These are phyloP conservation scores for Acrocera orbiculus DNA, from an alignment of 2,888 invertebrate genomes.

Conservation along the genomic window DNA sequence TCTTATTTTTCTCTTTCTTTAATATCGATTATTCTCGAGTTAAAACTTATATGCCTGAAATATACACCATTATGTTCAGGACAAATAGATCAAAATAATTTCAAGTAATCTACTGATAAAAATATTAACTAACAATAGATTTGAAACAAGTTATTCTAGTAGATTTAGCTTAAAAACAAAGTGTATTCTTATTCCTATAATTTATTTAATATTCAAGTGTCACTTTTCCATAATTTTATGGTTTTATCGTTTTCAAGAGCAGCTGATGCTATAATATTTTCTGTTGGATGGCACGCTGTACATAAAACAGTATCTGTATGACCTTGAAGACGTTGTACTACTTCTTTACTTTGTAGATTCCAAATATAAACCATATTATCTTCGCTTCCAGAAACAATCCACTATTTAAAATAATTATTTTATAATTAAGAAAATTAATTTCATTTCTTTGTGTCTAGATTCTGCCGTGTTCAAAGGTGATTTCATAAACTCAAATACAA, in stretches of 20 bases:
- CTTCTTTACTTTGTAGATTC: constrained; percentile 98
- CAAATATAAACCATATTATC: constrained; percentile 98
- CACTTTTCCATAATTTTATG: constrained; percentile 98
- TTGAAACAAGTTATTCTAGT: too few species aligned
- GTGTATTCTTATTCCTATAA: too few species aligned
- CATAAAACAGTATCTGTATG: constrained; percentile 93
- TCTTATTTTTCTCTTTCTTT: too few species aligned
- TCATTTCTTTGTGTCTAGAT: too few species aligned
- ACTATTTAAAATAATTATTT: constrained; percentile 37
- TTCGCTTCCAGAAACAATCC: constrained; percentile 99
- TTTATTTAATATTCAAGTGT: constrained; percentile 65
- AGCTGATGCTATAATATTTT: constrained; percentile 98
- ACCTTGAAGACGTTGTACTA: constrained; percentile 92
- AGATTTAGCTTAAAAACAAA: too few species aligned
- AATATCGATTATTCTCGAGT: too few species aligned
- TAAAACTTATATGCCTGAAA: too few species aligned
- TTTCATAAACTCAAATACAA: constrained; percentile 1
- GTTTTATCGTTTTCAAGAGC: constrained; percentile 97
- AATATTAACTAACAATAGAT: too few species aligned
- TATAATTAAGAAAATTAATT: neutral
- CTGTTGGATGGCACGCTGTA: constrained; percentile 97
- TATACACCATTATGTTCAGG: too few species aligned
- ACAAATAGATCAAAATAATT: too few species aligned
- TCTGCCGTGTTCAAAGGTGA: too few species aligned
- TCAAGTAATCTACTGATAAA: too few species aligned